Evolutionary conservation across 2,113 vertebrate genomes (phyloP).

Genomic region (Candoia aspera): DNA sequence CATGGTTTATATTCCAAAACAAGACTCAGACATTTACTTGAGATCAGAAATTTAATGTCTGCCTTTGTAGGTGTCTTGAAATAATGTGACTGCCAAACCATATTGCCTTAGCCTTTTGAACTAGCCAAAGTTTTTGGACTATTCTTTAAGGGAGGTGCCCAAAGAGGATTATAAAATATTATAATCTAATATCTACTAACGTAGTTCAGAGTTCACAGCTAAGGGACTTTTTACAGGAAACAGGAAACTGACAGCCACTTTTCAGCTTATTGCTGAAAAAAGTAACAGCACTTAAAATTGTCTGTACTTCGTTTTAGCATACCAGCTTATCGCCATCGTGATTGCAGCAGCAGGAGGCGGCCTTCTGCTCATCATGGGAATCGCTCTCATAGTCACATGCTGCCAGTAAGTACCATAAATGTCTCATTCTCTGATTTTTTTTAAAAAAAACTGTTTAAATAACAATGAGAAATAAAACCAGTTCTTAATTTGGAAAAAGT

Average conservation of each 20-base stretch:
- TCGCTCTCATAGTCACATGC: constrained; percentile 90
- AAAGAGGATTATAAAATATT: neutral
- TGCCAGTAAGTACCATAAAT: constrained; percentile 81
- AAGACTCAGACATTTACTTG: neutral
- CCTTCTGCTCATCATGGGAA: constrained; percentile 87
- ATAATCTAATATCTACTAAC: neutral
- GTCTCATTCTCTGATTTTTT: neutral
- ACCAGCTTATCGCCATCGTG: constrained; percentile 94
- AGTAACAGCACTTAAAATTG: constrained; percentile 26
- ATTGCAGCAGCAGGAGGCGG: constrained; percentile 89
- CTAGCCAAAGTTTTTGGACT: neutral
- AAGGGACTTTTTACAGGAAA: neutral
- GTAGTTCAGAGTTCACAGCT: neutral
- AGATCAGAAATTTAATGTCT: neutral
- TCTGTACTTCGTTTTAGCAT: constrained; percentile 77
- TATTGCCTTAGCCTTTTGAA: neutral
- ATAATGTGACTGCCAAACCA: neutral
- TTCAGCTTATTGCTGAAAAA: neutral
- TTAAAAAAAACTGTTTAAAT: neutral
- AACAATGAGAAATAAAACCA: neutral
- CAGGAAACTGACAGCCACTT: neutral
- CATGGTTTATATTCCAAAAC: neutral
- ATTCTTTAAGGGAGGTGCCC: neutral
- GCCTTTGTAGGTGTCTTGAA: neutral
- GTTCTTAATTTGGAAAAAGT: neutral